Base-by-base conservation (phyloP, 2,113 vertebrate species). In the Forbesichthys agassizii region DNA sequence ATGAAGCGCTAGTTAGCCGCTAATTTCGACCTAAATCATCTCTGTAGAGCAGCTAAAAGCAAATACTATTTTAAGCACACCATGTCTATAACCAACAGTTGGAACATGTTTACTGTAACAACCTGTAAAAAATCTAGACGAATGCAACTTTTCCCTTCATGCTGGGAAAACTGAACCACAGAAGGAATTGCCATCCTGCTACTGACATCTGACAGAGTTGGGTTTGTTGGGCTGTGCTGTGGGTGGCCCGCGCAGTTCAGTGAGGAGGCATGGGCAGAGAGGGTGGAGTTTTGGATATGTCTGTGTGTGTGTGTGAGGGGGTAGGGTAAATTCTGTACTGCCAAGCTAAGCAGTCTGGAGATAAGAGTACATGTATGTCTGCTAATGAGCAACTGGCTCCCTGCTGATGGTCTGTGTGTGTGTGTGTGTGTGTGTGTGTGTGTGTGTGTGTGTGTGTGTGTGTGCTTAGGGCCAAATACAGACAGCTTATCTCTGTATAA, bases 211-310 rank as follows among this genome's bases (percentile, higher is more conserved):
- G 56, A 87, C 81, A 89, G 75, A 82, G 71, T 54, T 14, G 46
- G 61, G 59, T 71, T 77, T 86, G 75, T 84, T 81, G 60, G 60
- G 33, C 10, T 10, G 64, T 77, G 72, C 51, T 5, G 85, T 87
- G 86, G 84, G 86, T 89, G 88, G 87, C 75, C 84, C 53, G 53
- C 54, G 73, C 61, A 48, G 69, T 58, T 77, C 20, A 61, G n/a
- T 46, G 56, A 66, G 75, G 48, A 63, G 66, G 62, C 69, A 33
- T 49, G n/a, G 73, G 60, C 52, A 8, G 56, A 20, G 54, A n/a
- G 33, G 36, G 9, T 53, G 61, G 57, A 70, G 72, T 6, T 59
- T 11, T 59, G 57, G 11, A 10, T 33, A 20, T 33, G 57, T 59
- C 20, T 59, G 1, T 59, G 27, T 59, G 57, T 59, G 57, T 59